A percentile compares a stretch with the other conserved stretches of the same genome.
phyloP scores from a whole-genome alignment of 2,797 vertebrate genomes.

The Garrulus glandarius region DNA sequence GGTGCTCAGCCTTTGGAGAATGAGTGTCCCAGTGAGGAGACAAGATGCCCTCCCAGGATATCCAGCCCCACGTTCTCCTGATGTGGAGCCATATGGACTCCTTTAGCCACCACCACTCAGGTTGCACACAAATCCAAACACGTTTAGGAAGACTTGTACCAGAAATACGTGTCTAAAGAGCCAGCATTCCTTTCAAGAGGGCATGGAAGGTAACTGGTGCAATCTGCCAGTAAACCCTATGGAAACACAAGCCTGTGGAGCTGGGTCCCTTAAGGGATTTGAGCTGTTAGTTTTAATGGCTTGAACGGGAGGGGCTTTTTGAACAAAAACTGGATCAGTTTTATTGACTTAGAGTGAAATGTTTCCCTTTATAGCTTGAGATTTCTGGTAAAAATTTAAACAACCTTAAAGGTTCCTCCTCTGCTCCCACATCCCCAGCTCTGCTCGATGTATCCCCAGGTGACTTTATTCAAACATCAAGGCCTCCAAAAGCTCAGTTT shows the following conservation, averaged over 20 bases:
- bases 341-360: constrained; percentile 34
- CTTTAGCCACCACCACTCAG: not conserved
- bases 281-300: constrained; percentile 25
- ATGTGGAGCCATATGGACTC: not conserved
- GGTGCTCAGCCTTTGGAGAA: not conserved
- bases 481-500: not conserved
- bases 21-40: accelerated
- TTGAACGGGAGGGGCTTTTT: not conserved
- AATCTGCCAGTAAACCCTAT: not conserved
- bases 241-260: not conserved
- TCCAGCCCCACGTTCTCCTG: not conserved
- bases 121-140: not conserved
- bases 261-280: constrained; percentile 7
- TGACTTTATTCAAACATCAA: not conserved
- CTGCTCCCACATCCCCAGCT: not conserved
- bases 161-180: not conserved
- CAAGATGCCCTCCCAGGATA: not conserved
- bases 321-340: constrained; percentile 43
- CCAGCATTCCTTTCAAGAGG: not conserved
- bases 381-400: constrained; percentile 44
- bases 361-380: constrained; percentile 18
- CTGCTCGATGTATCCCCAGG: not conserved
- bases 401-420: not conserved
- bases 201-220: not conserved
- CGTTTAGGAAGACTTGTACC: not conserved